These are phyloP conservation scores for Prenolepis imparis DNA, from an alignment of 2,888 invertebrate genomes.

Conservation along the genomic window DNA sequence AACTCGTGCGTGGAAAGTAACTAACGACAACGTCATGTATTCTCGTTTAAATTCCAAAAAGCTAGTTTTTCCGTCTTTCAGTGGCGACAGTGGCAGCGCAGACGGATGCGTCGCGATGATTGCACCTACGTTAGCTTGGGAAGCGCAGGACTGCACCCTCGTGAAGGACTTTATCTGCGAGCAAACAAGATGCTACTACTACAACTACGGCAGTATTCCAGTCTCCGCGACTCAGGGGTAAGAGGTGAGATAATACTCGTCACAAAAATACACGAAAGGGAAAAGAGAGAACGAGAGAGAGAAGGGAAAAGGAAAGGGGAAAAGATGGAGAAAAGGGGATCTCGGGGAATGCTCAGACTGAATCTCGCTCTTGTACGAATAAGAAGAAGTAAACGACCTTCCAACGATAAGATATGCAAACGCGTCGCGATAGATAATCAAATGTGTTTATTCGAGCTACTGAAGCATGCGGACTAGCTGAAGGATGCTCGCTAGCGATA, in stretches of 20 bases:
- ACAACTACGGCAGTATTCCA: constrained; percentile 96
- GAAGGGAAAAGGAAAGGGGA: constrained; percentile 18
- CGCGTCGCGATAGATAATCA: constrained; percentile 31
- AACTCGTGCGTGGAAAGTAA: constrained; percentile 65
- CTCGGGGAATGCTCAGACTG: constrained; percentile 39
- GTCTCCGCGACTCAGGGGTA: constrained; percentile 97
- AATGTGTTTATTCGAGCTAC: constrained; percentile 17
- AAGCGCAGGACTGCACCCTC: constrained; percentile 93
- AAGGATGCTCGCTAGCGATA: neutral
- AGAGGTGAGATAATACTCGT: constrained; percentile 90
- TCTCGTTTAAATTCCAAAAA: constrained; percentile 65
- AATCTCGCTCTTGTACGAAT: constrained; percentile 58
- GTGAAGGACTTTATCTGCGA: constrained; percentile 96
- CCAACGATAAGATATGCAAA: constrained; percentile 55
- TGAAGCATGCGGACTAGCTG: neutral
- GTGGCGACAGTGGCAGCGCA: constrained; percentile 89
- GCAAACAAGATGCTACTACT: constrained; percentile 96
- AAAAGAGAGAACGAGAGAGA: constrained; percentile 64
- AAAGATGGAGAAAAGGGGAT: constrained; percentile 9
- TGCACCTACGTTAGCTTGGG: constrained; percentile 93
- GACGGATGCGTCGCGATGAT: constrained; percentile 93
- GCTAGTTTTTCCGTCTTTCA: constrained; percentile 72
- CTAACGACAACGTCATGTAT: constrained; percentile 36
- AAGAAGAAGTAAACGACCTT: constrained; percentile 51
- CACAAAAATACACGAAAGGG: constrained; percentile 72